Evolutionary conservation across 2,888 invertebrate species (phyloP).

Genomic region (Camptogramma bilineatum): DNA sequence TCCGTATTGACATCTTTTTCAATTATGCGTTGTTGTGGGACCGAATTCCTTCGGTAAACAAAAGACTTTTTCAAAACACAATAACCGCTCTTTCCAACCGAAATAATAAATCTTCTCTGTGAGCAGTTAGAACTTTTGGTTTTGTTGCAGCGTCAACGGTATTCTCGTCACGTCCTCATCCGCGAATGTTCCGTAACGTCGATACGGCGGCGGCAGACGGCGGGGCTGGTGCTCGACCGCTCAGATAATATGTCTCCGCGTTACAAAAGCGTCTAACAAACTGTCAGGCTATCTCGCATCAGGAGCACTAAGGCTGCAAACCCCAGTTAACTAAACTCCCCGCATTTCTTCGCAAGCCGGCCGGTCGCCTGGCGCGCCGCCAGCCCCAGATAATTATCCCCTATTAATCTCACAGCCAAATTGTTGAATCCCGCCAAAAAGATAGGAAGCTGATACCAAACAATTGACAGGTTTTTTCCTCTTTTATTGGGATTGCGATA

Average conservation of each 20-base stretch:
- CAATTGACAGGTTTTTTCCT: constrained; percentile 39
- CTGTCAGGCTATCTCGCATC: constrained; percentile 25
- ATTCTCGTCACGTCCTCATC: constrained; percentile 7
- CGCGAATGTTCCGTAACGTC: constrained; percentile 1
- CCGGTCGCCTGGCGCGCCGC: constrained; percentile 54
- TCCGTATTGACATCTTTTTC: constrained; percentile 34
- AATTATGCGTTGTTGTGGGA: constrained; percentile 13
- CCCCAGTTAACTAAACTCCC: constrained; percentile 26
- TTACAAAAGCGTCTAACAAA: constrained; percentile 18
- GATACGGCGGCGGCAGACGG: background rate
- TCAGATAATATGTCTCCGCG: constrained; percentile 1
- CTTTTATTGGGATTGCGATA: constrained; percentile 30
- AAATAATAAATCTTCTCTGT: constrained; percentile 7
- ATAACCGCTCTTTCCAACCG: background rate
- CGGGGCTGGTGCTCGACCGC: background rate
- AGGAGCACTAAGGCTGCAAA: constrained; percentile 22
- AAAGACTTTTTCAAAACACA: background rate
- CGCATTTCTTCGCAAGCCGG: constrained; percentile 40
- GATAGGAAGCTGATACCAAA: constrained; percentile 47
- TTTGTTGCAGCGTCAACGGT: background rate
- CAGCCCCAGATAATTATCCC: constrained; percentile 70
- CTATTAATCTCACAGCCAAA: constrained; percentile 70
- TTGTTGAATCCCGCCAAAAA: constrained; percentile 60
- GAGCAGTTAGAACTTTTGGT: constrained; percentile 1
- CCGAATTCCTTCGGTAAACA: constrained; percentile 7